Percentiles rank a stretch among this genome's conserved stretches.
phyloP scores from a whole-genome alignment of 2,113 vertebrate genomes.

The Cinclus mexicanus region DNA sequence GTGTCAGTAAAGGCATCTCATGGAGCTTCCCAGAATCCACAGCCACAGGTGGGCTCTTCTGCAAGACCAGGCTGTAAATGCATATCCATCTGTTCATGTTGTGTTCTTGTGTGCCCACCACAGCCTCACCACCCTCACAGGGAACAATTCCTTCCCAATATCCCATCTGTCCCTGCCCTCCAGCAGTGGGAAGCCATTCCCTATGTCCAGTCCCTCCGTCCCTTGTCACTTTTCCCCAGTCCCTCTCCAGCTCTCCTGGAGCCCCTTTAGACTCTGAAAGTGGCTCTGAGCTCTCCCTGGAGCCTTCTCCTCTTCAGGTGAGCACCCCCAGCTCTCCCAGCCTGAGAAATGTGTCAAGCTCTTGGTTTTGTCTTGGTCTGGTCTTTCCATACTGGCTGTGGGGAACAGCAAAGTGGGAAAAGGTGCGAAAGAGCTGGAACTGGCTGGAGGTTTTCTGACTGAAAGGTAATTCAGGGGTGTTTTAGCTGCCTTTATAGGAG shows the following conservation, averaged over 20 bases:
- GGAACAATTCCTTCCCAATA: neutral
- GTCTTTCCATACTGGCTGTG: neutral
- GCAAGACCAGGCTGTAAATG: neutral
- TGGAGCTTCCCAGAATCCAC: neutral
- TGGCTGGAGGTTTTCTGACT: neutral
- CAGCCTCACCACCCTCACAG: neutral
- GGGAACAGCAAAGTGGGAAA: neutral
- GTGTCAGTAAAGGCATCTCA: neutral
- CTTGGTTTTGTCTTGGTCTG: neutral
- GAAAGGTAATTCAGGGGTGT: neutral
- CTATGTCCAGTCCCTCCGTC: neutral
- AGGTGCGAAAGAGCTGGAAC: neutral
- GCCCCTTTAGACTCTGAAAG: accelerated
- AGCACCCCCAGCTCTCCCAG: neutral
- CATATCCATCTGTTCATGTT: neutral
- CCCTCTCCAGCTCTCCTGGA: neutral
- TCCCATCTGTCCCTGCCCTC: neutral
- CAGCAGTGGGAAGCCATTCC: neutral
- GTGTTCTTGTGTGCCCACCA: neutral
- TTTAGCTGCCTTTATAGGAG: neutral
- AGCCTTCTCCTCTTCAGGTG: neutral
- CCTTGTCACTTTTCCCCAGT: neutral
- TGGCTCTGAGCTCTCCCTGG: neutral
- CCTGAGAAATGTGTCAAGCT: neutral
- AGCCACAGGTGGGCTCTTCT: neutral